Evolutionary conservation across 2,888 invertebrate genomes (phyloP).

Genomic region (Fragum fragum): DNA sequence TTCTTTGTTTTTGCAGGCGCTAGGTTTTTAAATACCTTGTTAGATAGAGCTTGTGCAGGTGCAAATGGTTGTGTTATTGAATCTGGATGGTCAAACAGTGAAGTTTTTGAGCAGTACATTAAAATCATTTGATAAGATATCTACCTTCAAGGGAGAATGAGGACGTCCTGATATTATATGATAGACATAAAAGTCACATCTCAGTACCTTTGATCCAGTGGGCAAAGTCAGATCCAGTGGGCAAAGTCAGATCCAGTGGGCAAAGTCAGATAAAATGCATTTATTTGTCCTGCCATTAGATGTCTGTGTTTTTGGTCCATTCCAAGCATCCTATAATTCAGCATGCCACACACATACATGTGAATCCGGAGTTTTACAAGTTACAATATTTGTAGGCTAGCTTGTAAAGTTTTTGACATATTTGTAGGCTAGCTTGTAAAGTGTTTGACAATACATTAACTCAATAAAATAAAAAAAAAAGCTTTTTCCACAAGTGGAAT

Average conservation of each 20-base stretch:
- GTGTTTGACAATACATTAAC: background rate
- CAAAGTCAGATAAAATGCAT: slow-evolving; percentile 39
- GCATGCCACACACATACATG: background rate
- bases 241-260: no score
- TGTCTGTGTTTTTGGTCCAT: background rate
- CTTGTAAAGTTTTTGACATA: slow-evolving; percentile 21
- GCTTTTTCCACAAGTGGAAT: background rate
- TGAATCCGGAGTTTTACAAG: background rate
- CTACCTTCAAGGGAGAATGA: slow-evolving; percentile 18
- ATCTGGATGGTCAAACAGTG: slow-evolving; percentile 46
- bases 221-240: no score
- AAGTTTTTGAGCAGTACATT: slow-evolving; percentile 47
- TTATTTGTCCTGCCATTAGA: slow-evolving; percentile 52
- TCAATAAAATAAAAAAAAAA: background rate
- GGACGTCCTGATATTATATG: slow-evolving; percentile 43
- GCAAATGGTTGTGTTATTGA: slow-evolving; percentile 23
- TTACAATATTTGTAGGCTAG: slow-evolving; percentile 1
- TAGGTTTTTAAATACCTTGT: slow-evolving; percentile 25
- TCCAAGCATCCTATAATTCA: background rate
- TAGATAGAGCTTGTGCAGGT: slow-evolving; percentile 49
- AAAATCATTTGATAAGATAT: slow-evolving; percentile 49
- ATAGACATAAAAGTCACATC: slow-evolving; percentile 58
- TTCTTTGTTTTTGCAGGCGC: slow-evolving; percentile 43
- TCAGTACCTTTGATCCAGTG: slow-evolving; percentile 43
- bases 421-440: no score